phyloP scores from a whole-genome alignment of 2,113 vertebrate genomes.

The Cacatua alba region DNA sequence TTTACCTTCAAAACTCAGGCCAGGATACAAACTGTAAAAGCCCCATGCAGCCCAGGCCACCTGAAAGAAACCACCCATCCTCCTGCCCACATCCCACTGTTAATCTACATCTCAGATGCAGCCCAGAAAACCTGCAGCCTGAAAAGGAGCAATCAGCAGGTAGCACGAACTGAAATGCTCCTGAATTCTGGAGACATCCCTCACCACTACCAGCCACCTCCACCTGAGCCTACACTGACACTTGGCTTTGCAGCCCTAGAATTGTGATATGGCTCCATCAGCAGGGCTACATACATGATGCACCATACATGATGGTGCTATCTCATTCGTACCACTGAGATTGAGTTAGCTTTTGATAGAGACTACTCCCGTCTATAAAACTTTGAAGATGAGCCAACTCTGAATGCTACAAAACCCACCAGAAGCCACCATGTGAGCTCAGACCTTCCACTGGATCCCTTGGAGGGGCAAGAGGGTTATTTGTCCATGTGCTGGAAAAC shows the following conservation, averaged over 20 bases:
- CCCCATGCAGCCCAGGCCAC: neutral
- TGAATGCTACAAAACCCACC: neutral
- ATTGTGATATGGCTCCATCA: neutral
- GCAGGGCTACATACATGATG: accelerated
- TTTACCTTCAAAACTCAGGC: neutral
- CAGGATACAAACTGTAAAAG: neutral
- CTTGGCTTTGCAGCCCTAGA: neutral
- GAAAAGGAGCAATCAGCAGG: neutral
- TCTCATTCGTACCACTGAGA: neutral
- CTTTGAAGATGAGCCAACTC: neutral
- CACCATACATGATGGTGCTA: neutral
- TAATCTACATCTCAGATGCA: neutral
- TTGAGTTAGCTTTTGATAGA: neutral
- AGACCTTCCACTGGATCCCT: neutral
- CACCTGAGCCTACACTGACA: neutral
- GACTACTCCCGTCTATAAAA: neutral
- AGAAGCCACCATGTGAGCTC: neutral
- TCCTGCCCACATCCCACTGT: neutral
- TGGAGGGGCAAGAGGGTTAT: neutral
- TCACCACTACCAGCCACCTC: neutral
- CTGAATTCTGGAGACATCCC: neutral
- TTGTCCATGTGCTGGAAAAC: neutral
- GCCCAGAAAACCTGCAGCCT: neutral
- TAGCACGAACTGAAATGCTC: neutral
- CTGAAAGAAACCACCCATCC: neutral